A percentile compares a stretch with the other conserved stretches of the same genome.
phyloP scores from a whole-genome alignment of 2,113 vertebrate genomes.

The Labeo catla region DNA sequence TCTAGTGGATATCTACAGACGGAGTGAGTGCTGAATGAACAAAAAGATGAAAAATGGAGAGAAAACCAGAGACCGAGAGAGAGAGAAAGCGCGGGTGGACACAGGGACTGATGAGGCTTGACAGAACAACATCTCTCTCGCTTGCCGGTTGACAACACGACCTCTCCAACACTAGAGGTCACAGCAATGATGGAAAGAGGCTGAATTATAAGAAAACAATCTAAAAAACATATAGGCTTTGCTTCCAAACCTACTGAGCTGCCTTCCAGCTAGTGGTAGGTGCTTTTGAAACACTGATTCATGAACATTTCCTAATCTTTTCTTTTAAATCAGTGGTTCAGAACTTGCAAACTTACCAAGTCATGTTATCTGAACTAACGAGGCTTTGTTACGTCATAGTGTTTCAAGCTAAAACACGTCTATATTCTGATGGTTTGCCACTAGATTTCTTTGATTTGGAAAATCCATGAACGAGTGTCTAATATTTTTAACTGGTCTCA shows the following conservation, averaged over 20 bases:
- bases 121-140: slow-evolving; percentile 62
- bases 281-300: not conserved
- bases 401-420: not conserved
- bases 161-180: slow-evolving; percentile 52
- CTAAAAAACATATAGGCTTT: not conserved
- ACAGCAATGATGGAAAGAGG: slow-evolving; percentile 34
- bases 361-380: not conserved
- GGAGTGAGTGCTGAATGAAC: not conserved
- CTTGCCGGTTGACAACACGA: slow-evolving; percentile 37
- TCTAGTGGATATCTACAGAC: slow-evolving; percentile 22
- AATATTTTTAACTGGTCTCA: too few relatives aligned
- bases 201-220: slow-evolving; percentile 21
- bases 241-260: not conserved
- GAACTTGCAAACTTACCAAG: not conserved
- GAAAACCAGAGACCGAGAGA: slow-evolving; percentile 27
- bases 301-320: not conserved
- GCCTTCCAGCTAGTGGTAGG: too few relatives aligned
- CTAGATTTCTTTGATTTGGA: too few relatives aligned
- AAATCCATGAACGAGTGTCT: too few relatives aligned
- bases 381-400: not conserved
- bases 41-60: slow-evolving; percentile 45
- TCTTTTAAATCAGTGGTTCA: not conserved
- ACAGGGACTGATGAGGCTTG: slow-evolving; percentile 65
- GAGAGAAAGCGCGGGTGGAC: slow-evolving; percentile 44
- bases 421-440: too few relatives aligned